phyloP scores from a whole-genome alignment of 2,888 invertebrate species.

The Antheraea yamamai region DNA sequence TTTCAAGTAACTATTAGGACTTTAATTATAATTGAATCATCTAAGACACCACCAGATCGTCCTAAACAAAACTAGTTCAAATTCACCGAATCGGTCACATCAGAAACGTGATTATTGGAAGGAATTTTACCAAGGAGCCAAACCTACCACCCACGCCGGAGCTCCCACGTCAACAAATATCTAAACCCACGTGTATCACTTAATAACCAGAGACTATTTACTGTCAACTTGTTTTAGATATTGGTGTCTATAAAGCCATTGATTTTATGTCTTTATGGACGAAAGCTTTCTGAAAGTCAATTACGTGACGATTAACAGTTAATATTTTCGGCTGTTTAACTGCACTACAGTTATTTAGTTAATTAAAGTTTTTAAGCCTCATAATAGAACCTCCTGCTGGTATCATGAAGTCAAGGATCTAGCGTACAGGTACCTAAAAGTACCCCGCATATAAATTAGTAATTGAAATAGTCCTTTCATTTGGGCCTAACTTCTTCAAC shows the following conservation, averaged over 20 bases:
- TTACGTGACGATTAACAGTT: constrained; percentile 2
- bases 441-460: too few species aligned
- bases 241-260: constrained; percentile 16
- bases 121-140: constrained; percentile 38
- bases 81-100: not conserved
- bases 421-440: too few species aligned
- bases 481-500: too few species aligned
- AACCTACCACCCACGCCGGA: constrained; percentile 45
- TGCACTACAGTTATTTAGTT: not conserved
- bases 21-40: not conserved
- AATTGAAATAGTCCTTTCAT: too few species aligned
- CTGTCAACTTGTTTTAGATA: constrained; percentile 25
- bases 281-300: constrained; percentile 11
- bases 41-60: not conserved
- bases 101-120: constrained; percentile 26
- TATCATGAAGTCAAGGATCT: too few species aligned
- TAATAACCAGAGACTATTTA: constrained; percentile 31
- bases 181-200: constrained; percentile 47
- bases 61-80: not conserved
- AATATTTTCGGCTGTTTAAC: not conserved
- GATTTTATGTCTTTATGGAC: constrained; percentile 16
- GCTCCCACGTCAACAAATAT: constrained; percentile 56
- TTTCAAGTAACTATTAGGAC: not conserved
- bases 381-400: not conserved
- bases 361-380: not conserved